Evolutionary conservation across 2,888 invertebrate genomes (phyloP).

Genomic region (Arrhopalites spinosus): DNA sequence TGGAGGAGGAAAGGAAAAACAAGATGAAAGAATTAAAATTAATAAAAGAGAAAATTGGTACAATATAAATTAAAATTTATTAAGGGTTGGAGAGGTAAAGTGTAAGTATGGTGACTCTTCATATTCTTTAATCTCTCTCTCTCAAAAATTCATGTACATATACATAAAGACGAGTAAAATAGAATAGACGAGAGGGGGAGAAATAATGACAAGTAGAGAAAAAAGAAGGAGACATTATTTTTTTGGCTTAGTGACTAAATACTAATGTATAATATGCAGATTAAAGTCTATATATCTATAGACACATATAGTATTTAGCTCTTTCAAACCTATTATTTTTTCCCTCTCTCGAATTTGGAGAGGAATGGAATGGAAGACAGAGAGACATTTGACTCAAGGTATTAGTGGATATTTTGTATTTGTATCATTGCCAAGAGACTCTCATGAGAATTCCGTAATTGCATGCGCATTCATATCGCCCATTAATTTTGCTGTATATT

Average conservation of each 20-base stretch:
- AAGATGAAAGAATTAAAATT: too few relatives aligned
- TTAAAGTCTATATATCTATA: too few relatives aligned
- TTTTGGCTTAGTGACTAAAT: neutral
- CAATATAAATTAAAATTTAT: too few relatives aligned
- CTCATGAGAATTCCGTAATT: constrained; percentile 56
- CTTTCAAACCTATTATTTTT: too few relatives aligned
- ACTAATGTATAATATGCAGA: neutral
- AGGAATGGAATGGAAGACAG: neutral
- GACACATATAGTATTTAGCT: too few relatives aligned
- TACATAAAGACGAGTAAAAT: neutral
- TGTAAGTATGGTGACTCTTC: neutral
- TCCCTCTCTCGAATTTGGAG: too few relatives aligned
- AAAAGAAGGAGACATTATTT: neutral
- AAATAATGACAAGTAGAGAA: neutral
- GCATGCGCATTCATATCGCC: constrained; percentile 55
- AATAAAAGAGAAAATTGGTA: too few relatives aligned
- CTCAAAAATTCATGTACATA: too few relatives aligned
- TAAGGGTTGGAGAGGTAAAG: too few relatives aligned
- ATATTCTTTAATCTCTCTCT: too few relatives aligned
- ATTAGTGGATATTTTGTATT: constrained; percentile 35
- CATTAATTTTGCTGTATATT: constrained; percentile 54
- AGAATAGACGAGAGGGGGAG: neutral
- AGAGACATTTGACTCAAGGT: constrained; percentile 10
- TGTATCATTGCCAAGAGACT: constrained; percentile 56
- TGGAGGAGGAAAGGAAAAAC: too few relatives aligned